Percentiles rank a stretch among this genome's conserved stretches.
Evolutionary conservation across 1,140 invertebrate genomes (phyloP).

Genomic region (Hylaeus anthracinus): DNA sequence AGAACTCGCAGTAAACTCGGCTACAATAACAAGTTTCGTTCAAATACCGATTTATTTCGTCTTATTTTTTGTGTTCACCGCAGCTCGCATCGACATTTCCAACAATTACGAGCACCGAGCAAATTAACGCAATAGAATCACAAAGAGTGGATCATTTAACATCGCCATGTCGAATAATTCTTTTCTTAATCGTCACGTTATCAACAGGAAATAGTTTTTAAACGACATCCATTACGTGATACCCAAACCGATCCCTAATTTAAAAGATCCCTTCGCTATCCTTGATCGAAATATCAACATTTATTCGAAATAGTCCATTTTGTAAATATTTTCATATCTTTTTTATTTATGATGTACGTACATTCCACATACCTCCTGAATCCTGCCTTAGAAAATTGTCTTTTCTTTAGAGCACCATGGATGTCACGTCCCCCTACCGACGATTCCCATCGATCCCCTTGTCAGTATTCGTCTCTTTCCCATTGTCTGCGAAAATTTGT

Average conservation of each 20-base stretch:
- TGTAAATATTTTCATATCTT: constrained; percentile 23
- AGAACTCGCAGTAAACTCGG: constrained; percentile 19
- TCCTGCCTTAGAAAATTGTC: constrained; percentile 32
- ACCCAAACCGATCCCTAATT: no score
- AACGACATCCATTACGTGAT: no score
- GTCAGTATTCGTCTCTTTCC: constrained; percentile 31
- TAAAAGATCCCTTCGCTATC: no score
- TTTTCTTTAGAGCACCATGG: constrained; percentile 20
- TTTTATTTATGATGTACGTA: not conserved
- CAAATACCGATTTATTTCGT: constrained; percentile 29
- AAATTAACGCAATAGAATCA: not conserved
- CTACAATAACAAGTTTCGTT: constrained; percentile 23
- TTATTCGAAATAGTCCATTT: not conserved
- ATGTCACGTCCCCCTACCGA: not conserved
- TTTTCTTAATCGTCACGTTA: not conserved
- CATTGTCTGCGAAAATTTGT: constrained; percentile 40
- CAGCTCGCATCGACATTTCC: not conserved
- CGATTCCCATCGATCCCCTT: not conserved
- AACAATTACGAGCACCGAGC: not conserved
- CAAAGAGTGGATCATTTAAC: not conserved
- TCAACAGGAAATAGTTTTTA: no score
- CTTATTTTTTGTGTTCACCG: constrained; percentile 33
- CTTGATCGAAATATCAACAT: no score
- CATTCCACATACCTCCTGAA: not conserved
- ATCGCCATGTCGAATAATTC: not conserved